phyloP scores from a whole-genome alignment of 2,888 invertebrate genomes.

The Ennomos quercinarius region DNA sequence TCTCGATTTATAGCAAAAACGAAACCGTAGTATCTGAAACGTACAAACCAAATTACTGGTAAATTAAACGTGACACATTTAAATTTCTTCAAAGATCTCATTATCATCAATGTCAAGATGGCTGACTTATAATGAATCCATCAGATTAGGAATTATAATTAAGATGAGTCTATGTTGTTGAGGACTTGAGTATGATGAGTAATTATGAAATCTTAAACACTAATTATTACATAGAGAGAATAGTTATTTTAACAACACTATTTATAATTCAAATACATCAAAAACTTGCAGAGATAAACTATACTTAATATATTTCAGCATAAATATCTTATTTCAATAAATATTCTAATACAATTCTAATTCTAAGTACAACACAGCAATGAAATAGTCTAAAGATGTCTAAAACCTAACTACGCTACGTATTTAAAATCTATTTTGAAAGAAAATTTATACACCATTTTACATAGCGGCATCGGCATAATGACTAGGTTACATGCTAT shows the following conservation, averaged over 20 bases:
- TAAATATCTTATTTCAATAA: conserved; percentile 29
- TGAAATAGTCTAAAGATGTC: conserved; percentile 20
- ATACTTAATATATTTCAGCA: background rate
- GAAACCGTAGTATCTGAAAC: conserved; percentile 4
- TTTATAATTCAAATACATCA: background rate
- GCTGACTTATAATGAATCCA: background rate
- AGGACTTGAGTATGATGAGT: background rate
- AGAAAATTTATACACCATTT: conserved; percentile 38
- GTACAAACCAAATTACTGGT: conserved; percentile 8
- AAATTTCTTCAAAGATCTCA: conserved; percentile 20
- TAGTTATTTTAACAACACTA: too few relatives aligned
- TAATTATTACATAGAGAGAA: background rate
- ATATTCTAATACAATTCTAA: conserved; percentile 33
- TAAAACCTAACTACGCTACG: conserved; percentile 34
- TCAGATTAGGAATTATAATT: background rate
- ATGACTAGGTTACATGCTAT: conserved; percentile 39
- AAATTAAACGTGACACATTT: conserved; percentile 21
- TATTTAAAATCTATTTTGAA: conserved; percentile 30
- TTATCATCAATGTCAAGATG: conserved; percentile 11
- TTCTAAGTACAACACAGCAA: conserved; percentile 40
- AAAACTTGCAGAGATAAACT: background rate
- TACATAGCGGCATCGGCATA: conserved; percentile 26
- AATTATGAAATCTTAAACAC: background rate
- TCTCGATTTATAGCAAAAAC: conserved; percentile 5
- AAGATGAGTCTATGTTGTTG: background rate